Base-by-base conservation (phyloP, 37 sponge, comb jelly and placozoan genomes). In the Geodia barretti region DNA sequence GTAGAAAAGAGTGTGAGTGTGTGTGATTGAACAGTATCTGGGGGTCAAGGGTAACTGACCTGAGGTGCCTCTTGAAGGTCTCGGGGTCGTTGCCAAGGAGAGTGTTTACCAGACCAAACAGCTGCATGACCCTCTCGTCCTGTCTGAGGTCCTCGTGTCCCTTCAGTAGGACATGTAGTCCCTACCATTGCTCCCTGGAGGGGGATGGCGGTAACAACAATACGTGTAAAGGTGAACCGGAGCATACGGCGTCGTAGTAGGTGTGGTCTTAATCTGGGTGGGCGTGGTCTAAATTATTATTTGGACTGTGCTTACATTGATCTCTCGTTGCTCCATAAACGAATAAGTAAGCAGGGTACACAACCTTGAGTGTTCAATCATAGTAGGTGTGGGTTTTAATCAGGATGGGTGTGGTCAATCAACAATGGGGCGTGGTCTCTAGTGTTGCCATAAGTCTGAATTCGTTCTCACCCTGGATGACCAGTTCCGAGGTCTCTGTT, bases 101-200 rank as follows among this genome's bases (percentile, higher is more conserved):
- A 29, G 99, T 96, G 84, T 98, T 98, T 26, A 98, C 94, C 26
- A 98, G 90, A 14, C 94, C 99, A 89, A 98, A 98, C 70, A 98
- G 84, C 88, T 98, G 99, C 99, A 98, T 98, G 23, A 96, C 99
- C 39, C 99, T 73, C 79, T 93, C 99, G 39, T 98, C 99, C 79
- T 98, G 99, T 24, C 99, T 54, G 39, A 98, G 79, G 77, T 98
- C 99, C 72, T 98, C 99, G 58, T 98, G 97, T 0, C 99, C 99
- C 69, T 98, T 98, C 47, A 98, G 78, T 3, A 98, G 84, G 86
- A 98, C 86, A 90, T 96, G 86, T 85, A 98, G 35, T 93, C 95
- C 38, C 54, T 33, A 32, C 99, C 99, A 91, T 98, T 84, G 71
- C 99, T 96, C 0, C 99, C 97, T 84, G 76, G 7, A 68, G 68